Evolutionary conservation across 1,140 invertebrate species (phyloP), one percentile per base, ranked within the genome.

Genomic region (Atta colombica): DNA sequence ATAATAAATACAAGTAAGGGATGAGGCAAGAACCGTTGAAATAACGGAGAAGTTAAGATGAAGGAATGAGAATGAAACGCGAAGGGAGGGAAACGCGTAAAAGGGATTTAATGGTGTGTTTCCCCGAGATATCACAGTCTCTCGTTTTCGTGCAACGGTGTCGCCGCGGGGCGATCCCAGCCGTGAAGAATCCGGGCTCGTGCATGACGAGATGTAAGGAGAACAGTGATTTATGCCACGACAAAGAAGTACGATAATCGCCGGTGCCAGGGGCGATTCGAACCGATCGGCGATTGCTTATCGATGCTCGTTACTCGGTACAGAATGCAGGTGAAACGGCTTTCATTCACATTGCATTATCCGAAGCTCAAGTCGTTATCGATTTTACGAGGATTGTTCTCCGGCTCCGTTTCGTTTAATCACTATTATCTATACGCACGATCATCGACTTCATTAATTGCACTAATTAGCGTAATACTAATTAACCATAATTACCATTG

Each of bases 191-290:
- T 18, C 7, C 45, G 14, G 63, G 5, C 63, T 28, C 53, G 63
- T 68, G 61, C 75, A 85, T 85, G 82, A 85, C 69, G 53, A 60
- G 66, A 81, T 81, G 71, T 69, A 77, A 69, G 53, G 31, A 86
- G 68, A 66, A 63, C 45, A 60, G 58, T 78, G 75, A 74, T 78
- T 80, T 80, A 86, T 75, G 25, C 16, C 77, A 63, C 53, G 86
- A 58, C 63, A 60, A 72, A 87, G 84, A 87, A 84, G 58, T 68
- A 81, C 71, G 81, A 85, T 87, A 85, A 87, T 85, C 60, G 65
- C 49, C 49, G 28, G 53, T 45, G 80, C 86, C 66, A 49, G 53
- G 16, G 63, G 81, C 81, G 28, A 75, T 75, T 63, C 51, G 39
- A 51, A 77, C 39, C 28, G 45, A 85, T 87, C 80, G 61, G 51